A percentile compares a stretch with the other conserved stretches of the same genome.
phyloP scores from a whole-genome alignment of 2,113 vertebrate species.

The Pterophyllum scalare region DNA sequence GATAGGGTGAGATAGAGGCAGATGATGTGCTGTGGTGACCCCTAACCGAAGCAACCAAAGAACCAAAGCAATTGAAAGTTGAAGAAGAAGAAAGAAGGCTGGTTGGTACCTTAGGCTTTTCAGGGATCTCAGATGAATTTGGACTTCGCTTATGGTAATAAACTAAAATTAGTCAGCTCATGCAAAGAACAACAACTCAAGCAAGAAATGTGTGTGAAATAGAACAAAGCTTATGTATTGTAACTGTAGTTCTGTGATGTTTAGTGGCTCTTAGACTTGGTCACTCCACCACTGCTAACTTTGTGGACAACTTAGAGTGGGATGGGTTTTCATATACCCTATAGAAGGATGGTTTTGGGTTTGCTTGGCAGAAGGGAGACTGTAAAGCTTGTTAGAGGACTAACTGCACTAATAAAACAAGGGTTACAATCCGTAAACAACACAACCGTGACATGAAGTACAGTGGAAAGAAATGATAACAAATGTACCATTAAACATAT shows the following conservation, averaged over 20 bases:
- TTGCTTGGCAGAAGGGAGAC: conserved; percentile 15
- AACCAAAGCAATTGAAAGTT: too few species aligned
- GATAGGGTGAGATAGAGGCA: too few species aligned
- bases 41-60: too few species aligned
- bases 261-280: conserved; percentile 10
- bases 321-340: conserved; percentile 12
- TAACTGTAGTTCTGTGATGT: background rate
- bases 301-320: conserved; percentile 1
- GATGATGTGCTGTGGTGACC: too few species aligned
- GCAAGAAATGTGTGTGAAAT: conserved; percentile 8
- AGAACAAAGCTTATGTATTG: conserved; percentile 2
- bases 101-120: background rate
- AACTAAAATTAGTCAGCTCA: background rate
- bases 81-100: too few species aligned
- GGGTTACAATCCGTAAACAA: conserved; percentile 22
- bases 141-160: conserved; percentile 10
- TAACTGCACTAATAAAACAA: conserved; percentile 37
- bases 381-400: conserved; percentile 41
- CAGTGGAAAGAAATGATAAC: conserved; percentile 33
- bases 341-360: background rate
- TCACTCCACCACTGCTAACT: conserved; percentile 22
- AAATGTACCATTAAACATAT: conserved; percentile 54
- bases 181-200: conserved; percentile 16
- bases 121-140: conserved; percentile 3
- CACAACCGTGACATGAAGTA: conserved; percentile 22